Evolutionary conservation across 1,140 invertebrate genomes (phyloP).

Genomic region (Aplysia californica): DNA sequence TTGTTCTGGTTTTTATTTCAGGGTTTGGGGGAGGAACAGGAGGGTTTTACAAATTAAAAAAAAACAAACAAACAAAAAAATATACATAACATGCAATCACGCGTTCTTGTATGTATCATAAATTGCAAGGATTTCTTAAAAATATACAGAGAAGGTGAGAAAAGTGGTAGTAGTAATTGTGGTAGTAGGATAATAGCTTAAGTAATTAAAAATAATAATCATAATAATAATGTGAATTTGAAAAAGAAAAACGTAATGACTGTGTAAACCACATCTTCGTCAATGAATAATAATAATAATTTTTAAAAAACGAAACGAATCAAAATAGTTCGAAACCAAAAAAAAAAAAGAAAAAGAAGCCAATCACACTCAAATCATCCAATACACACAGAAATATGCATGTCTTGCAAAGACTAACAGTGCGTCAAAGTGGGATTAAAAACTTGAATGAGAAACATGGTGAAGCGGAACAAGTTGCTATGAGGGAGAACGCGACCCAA

Average conservation of each 20-base stretch:
- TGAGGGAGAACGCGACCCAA: no score
- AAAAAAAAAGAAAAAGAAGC: neutral
- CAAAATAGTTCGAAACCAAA: neutral
- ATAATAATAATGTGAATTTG: neutral
- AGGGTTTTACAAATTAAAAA: slow-evolving; percentile 32
- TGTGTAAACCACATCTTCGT: neutral
- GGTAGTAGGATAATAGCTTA: neutral
- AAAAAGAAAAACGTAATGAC: neutral
- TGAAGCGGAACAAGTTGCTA: no score
- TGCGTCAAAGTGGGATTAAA: no score
- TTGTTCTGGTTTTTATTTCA: no score
- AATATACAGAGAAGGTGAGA: slow-evolving; percentile 6
- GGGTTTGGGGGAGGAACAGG: slow-evolving; percentile 26
- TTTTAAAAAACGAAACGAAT: neutral
- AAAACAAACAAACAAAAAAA: slow-evolving; percentile 34
- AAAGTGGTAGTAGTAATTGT: neutral
- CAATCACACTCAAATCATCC: neutral
- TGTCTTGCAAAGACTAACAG: no score
- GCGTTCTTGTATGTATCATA: neutral
- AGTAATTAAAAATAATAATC: neutral
- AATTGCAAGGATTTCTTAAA: neutral
- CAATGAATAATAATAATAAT: neutral
- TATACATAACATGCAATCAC: slow-evolving; percentile 1
- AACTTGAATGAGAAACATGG: no score
- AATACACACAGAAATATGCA: no score